Percentiles rank a stretch among this genome's conserved stretches.
Conservation (phyloP, 2,888 invertebrate species). For the Subacronicta megacephala region DNA sequence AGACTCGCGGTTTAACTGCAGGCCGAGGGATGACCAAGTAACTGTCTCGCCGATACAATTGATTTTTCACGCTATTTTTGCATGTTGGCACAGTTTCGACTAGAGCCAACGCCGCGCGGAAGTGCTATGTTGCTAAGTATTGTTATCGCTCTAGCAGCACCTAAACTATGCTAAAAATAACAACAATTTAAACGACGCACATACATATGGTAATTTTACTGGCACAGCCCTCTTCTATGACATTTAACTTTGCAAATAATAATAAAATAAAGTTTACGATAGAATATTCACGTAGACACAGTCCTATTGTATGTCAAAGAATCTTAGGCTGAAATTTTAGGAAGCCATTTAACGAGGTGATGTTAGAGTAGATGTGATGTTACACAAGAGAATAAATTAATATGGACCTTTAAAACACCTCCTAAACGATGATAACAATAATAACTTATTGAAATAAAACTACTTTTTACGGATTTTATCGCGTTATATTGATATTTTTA, state of each 20-base stretch:
- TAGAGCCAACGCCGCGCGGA: conserved; percentile 45
- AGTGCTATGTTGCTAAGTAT: conserved; percentile 43
- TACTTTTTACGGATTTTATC: too few relatives aligned
- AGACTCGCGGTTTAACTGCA: conserved; percentile 77
- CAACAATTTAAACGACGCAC: conserved; percentile 22
- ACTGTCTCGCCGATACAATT: conserved; percentile 77
- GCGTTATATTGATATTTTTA: too few relatives aligned
- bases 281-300: not conserved
- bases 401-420: too few relatives aligned
- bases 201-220: conserved; percentile 36
- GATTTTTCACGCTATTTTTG: conserved; percentile 86
- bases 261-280: not conserved
- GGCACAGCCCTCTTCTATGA: conserved; percentile 7
- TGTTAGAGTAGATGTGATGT: too few relatives aligned
- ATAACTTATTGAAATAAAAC: too few relatives aligned
- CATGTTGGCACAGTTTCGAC: conserved; percentile 77
- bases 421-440: too few relatives aligned
- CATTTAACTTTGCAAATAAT: conserved; percentile 18
- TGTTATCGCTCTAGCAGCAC: conserved; percentile 26
- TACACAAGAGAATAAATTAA: not conserved
- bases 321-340: not conserved
- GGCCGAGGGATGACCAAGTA: conserved; percentile 69
- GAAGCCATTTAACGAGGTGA: too few relatives aligned
- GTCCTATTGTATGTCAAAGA: not conserved
- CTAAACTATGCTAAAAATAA: conserved; percentile 27